phyloP scores from a whole-genome alignment of 2,113 vertebrate species.

The Toxotes jaculatrix region DNA sequence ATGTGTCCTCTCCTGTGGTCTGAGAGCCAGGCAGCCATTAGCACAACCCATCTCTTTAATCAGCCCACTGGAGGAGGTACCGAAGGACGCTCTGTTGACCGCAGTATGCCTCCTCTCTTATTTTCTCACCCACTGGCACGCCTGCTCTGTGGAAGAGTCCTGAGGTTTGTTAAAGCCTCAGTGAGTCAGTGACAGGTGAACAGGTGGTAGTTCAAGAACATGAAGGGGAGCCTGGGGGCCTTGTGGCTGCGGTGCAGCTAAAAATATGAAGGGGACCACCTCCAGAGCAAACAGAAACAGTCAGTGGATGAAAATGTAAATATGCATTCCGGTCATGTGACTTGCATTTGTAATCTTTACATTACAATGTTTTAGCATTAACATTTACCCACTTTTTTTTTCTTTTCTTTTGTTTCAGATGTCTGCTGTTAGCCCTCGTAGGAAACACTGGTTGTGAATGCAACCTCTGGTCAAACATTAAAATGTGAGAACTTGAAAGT shows the following conservation, averaged over 20 bases:
- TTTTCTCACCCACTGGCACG: conserved; percentile 80
- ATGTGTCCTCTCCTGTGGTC: conserved; percentile 73
- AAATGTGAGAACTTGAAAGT: not conserved
- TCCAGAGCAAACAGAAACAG: not conserved
- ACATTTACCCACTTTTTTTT: not conserved
- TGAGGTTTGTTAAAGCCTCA: conserved; percentile 49
- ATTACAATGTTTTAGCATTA: not conserved
- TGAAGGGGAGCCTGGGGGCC: not conserved
- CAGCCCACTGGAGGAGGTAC: conserved; percentile 72
- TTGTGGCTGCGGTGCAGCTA: not conserved
- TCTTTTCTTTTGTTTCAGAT: not conserved
- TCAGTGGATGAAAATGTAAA: not conserved
- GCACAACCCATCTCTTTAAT: conserved; percentile 82
- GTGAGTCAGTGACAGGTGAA: conserved; percentile 68
- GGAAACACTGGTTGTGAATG: conserved; percentile 3
- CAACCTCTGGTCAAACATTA: not conserved
- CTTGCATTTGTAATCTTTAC: not conserved
- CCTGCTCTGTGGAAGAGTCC: conserved; percentile 64
- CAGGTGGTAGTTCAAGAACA: conserved; percentile 58
- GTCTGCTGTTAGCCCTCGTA: not conserved
- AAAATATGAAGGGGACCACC: conserved; percentile 26
- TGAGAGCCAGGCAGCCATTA: conserved; percentile 74
- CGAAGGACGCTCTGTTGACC: conserved; percentile 67
- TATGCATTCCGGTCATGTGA: not conserved
- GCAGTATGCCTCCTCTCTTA: conserved; percentile 77